A percentile compares a stretch with the other conserved stretches of the same genome.
phyloP scores from a whole-genome alignment of 1,140 invertebrate species.

The Caenorhabditis brenneri region DNA sequence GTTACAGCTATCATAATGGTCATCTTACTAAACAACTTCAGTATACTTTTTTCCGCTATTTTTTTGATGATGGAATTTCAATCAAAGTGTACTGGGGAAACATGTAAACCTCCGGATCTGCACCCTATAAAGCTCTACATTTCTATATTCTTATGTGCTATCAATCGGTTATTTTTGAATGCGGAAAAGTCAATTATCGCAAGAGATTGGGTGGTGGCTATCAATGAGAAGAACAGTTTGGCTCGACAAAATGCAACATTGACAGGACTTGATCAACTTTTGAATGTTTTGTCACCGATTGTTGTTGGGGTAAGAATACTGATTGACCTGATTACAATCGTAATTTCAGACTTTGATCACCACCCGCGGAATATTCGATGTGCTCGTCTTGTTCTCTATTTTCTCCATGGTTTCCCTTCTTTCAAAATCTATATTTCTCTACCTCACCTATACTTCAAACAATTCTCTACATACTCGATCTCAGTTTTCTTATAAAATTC shows the following conservation, averaged over 20 bases:
- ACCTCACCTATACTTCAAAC: neutral
- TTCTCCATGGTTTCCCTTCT: neutral
- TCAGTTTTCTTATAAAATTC: neutral
- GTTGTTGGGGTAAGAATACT: too few relatives aligned
- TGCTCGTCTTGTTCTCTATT: neutral
- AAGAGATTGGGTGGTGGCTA: neutral
- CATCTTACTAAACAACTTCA: neutral
- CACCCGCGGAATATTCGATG: neutral
- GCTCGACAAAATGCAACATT: neutral
- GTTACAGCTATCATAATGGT: conserved; percentile 5
- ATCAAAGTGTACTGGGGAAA: too few relatives aligned
- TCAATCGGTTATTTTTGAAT: neutral
- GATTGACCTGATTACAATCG: too few relatives aligned
- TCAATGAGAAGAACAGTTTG: neutral
- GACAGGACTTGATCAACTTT: neutral
- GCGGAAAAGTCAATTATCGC: conserved; percentile 3
- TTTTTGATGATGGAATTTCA: neutral
- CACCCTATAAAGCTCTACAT: neutral
- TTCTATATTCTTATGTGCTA: neutral
- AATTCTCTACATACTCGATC: neutral
- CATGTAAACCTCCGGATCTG: too few relatives aligned
- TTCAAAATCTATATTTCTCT: neutral
- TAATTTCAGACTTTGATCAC: neutral
- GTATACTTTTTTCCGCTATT: neutral
- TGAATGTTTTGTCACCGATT: neutral